phyloP scores from a whole-genome alignment of 2,888 invertebrate genomes.

The Harmothoe impar region DNA sequence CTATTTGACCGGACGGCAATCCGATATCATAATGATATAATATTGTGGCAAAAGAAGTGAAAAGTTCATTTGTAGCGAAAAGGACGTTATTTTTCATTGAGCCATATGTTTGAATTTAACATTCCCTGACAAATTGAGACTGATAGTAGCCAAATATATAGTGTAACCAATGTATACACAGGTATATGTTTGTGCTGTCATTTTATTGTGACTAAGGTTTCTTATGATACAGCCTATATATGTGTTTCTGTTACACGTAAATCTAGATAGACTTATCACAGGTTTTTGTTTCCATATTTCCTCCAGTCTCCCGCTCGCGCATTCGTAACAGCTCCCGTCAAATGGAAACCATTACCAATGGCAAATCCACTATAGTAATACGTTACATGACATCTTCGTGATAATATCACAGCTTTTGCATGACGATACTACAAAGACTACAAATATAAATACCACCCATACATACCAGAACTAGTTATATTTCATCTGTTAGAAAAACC shows the following conservation, averaged over 20 bases:
- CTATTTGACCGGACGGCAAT: neutral
- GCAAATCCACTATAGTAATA: too few relatives aligned
- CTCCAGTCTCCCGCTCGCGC: neutral
- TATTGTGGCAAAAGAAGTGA: neutral
- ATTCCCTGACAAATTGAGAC: too few relatives aligned
- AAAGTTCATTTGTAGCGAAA: too few relatives aligned
- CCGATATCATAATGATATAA: neutral
- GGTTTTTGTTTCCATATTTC: neutral
- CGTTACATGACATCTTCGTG: too few relatives aligned
- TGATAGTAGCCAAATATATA: too few relatives aligned
- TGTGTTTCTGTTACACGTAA: neutral
- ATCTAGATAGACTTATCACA: neutral
- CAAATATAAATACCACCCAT: neutral
- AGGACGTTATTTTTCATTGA: too few relatives aligned
- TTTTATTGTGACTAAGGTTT: too few relatives aligned
- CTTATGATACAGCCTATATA: neutral
- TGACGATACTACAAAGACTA: slow-evolving; percentile 22
- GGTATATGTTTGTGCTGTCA: too few relatives aligned
- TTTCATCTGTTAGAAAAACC: neutral
- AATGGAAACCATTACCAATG: neutral
- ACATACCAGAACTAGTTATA: neutral
- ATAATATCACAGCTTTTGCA: slow-evolving; percentile 13
- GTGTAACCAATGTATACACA: too few relatives aligned
- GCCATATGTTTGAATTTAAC: too few relatives aligned
- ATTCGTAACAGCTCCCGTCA: neutral